Percentiles rank a stretch among this genome's conserved stretches.
Evolutionary conservation across 2,888 invertebrate species (phyloP).

Genomic region (Podotricha telesiphe): DNA sequence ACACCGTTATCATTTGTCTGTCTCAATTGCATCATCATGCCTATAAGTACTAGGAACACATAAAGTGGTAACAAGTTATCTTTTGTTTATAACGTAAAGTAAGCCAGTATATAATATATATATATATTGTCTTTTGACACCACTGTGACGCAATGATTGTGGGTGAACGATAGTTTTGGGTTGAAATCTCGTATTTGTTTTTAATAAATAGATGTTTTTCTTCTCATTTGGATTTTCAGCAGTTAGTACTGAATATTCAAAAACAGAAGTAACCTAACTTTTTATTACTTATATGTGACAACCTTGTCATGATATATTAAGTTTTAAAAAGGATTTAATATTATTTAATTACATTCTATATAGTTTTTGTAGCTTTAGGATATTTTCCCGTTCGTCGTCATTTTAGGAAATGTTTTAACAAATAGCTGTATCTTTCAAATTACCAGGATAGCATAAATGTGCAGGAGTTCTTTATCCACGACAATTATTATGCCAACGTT

Average conservation of each 20-base stretch:
- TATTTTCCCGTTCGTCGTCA: background rate
- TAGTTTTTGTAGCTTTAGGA: too few relatives aligned
- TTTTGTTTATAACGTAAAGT: background rate
- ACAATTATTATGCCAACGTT: background rate
- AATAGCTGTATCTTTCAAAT: slow-evolving; percentile 38
- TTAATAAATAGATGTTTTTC: background rate
- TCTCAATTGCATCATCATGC: slow-evolving; percentile 40
- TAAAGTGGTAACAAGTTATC: slow-evolving; percentile 29
- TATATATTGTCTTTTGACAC: background rate
- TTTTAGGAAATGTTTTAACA: slow-evolving; percentile 36
- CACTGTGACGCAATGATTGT: background rate
- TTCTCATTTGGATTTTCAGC: too few relatives aligned
- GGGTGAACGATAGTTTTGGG: background rate
- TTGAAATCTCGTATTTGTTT: background rate
- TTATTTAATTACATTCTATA: too few relatives aligned
- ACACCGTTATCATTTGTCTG: background rate
- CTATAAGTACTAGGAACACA: slow-evolving; percentile 50
- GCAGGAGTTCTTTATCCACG: background rate
- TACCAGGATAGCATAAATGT: slow-evolving; percentile 37
- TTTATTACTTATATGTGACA: too few relatives aligned
- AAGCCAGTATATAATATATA: background rate
- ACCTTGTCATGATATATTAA: too few relatives aligned
- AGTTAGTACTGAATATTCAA: too few relatives aligned
- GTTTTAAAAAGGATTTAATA: too few relatives aligned
- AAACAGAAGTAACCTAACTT: too few relatives aligned